Evolutionary conservation across 2,888 invertebrate genomes (phyloP).

Genomic region (Acronicta alni): DNA sequence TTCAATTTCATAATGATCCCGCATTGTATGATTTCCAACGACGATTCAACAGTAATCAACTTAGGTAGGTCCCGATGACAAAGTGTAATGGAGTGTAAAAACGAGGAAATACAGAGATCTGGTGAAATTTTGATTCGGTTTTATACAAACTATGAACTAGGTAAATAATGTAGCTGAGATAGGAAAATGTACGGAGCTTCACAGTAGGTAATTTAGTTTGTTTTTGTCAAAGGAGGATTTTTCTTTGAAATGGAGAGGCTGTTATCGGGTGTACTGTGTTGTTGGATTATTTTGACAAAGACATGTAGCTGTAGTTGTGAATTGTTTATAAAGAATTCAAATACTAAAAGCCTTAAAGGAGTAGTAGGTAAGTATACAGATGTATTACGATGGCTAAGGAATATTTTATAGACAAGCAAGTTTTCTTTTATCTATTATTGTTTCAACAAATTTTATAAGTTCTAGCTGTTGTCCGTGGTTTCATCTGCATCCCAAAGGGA

Average conservation of each 20-base stretch:
- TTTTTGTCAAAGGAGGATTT: slow-evolving; percentile 18
- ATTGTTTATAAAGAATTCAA: neutral
- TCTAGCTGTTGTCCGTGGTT: too few relatives aligned
- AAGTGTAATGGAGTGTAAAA: slow-evolving; percentile 81
- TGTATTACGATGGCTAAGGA: neutral
- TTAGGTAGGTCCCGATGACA: slow-evolving; percentile 77
- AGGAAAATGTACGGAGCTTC: slow-evolving; percentile 18
- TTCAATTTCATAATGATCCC: slow-evolving; percentile 50
- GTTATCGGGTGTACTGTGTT: slow-evolving; percentile 16
- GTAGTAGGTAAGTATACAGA: neutral
- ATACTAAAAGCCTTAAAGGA: neutral
- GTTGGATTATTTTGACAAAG: slow-evolving; percentile 21
- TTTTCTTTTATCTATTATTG: too few relatives aligned
- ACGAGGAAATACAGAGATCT: slow-evolving; percentile 53
- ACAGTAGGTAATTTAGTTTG: neutral
- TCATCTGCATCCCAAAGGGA: too few relatives aligned
- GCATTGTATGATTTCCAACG: slow-evolving; percentile 68
- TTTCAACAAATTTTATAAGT: too few relatives aligned
- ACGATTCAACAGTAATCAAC: slow-evolving; percentile 77
- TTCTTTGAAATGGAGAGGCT: slow-evolving; percentile 17
- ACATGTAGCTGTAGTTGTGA: neutral
- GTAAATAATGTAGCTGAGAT: slow-evolving; percentile 21
- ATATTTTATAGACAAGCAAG: too few relatives aligned
- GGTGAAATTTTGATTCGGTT: slow-evolving; percentile 52
- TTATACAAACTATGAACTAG: slow-evolving; percentile 35